A percentile compares a stretch with the other conserved stretches of the same genome.
Conservation (phyloP, 2,113 vertebrate species). For the Noctilio leporinus region DNA sequence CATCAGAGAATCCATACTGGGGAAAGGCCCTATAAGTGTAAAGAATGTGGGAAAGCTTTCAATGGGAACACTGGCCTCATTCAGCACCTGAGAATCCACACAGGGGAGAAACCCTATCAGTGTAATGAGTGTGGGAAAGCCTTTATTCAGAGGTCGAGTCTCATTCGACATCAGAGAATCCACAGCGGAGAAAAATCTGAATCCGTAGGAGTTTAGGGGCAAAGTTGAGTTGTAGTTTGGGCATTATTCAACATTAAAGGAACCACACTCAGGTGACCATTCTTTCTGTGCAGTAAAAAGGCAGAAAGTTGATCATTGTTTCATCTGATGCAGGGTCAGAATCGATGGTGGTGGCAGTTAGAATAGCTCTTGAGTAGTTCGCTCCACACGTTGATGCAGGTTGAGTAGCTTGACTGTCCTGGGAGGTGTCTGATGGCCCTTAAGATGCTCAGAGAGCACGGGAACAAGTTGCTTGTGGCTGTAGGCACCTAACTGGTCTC, state of each 20-base stretch:
- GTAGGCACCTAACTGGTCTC: constrained; percentile 7
- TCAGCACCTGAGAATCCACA: constrained; percentile 75
- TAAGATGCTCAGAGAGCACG: constrained; percentile 21
- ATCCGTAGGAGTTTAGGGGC: constrained; percentile 53
- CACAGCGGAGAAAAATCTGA: constrained; percentile 75
- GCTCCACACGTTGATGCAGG: background rate
- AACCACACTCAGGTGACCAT: background rate
- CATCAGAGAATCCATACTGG: constrained; percentile 79
- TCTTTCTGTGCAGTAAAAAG: constrained; percentile 10
- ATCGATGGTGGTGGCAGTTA: background rate
- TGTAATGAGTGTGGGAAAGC: constrained; percentile 77
- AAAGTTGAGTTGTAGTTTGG: constrained; percentile 25
- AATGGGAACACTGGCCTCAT: constrained; percentile 79
- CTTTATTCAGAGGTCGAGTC: constrained; percentile 77
- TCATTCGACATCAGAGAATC: constrained; percentile 76
- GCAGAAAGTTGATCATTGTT: background rate
- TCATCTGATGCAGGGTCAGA: background rate
- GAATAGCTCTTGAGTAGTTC: background rate
- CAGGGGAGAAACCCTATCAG: constrained; percentile 76
- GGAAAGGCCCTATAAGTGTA: constrained; percentile 78
- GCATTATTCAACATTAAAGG: constrained; percentile 42
- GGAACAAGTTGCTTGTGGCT: background rate
- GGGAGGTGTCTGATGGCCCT: background rate
- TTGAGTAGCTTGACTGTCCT: background rate
- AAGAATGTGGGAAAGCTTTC: constrained; percentile 78